Evolutionary conservation across 30 jellyfish, hydroid and myxozoan species (phyloP).

Genomic region (Cassiopea andromeda): DNA sequence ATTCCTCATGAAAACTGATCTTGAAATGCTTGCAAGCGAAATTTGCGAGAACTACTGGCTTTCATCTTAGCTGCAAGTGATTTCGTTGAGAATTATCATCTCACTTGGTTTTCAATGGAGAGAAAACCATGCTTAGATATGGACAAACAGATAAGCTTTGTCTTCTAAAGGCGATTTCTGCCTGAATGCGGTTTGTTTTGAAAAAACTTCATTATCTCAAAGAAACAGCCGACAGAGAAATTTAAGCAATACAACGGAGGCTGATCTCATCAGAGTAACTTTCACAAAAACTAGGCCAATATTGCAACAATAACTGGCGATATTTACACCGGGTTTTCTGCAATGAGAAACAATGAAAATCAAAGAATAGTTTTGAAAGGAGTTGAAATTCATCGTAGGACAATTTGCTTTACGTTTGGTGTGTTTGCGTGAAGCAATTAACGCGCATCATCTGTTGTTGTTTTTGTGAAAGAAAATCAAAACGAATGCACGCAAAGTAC

Average conservation of each 20-base stretch:
- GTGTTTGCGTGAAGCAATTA: too few relatives aligned
- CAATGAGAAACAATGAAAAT: not conserved
- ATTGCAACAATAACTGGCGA: conserved; percentile 4
- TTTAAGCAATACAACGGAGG: conserved; percentile 11
- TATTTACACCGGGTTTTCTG: conserved; percentile 25
- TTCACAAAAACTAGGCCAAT: conserved; percentile 15
- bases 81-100: not conserved
- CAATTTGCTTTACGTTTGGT: too few relatives aligned
- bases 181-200: conserved; percentile 36
- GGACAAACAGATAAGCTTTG: conserved; percentile 19
- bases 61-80: not conserved
- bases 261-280: conserved; percentile 20
- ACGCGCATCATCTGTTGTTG: not conserved
- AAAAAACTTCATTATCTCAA: conserved; percentile 15
- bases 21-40: not conserved
- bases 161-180: conserved; percentile 8
- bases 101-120: not conserved
- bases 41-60: not conserved
- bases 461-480: too few relatives aligned
- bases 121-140: not conserved
- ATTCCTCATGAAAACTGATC: not conserved
- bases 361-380: not conserved
- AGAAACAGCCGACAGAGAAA: conserved; percentile 11
- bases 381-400: not conserved
- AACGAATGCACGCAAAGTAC: too few relatives aligned